Evolutionary conservation across 64 coral and sea anemone species (phyloP), one percentile per base, ranked within the genome.

Genomic region (Montipora capricornis): DNA sequence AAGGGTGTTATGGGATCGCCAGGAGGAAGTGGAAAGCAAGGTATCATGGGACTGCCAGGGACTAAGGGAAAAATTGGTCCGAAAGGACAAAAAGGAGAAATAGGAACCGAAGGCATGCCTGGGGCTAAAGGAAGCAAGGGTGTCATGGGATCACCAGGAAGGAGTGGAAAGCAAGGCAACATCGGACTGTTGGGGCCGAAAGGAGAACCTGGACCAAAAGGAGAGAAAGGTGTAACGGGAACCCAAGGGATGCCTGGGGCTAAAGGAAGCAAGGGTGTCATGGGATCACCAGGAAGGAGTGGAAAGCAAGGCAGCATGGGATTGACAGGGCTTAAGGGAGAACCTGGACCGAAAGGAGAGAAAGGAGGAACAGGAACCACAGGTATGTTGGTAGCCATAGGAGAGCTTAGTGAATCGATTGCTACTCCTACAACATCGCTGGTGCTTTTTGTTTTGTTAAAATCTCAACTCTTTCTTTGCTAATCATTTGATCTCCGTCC

Each of bases 1-100:
- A 17, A 20, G 75, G 89, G 89, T 14, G 75, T 55, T 17, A 73
- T 81, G 67, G 89, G 89, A 58, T 81, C 49, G 55, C 50, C 64
- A 26, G 89, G 89, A 57, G 52, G 44, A 7, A 74, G 71, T 16
- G 89, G 89, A 5, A 73, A 82, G 53, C 53, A 6, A 57, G 53
- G 53, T 64, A 64, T 64, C 60, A 64, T 64, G 60, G 60, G 60
- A 64, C 60, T 11, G 16, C 9, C 16, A 64, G 60, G 60, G 53
- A 0, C 53, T 57, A 57, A 0, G 0, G 53, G 53, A 6, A 11
- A 57, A 57, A 6, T 4, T 71, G 68, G 68, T 12, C 16, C 68
- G 5, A 12, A 19, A 16, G 68, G 68, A 16, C 68, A 19, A 71
- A 71, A 19, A 71, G 68, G 68, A 71, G 12, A 71, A 12, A 19